phyloP scores from a whole-genome alignment of 92 coral and sea anemone species.

The Epizoanthus scotinus region DNA sequence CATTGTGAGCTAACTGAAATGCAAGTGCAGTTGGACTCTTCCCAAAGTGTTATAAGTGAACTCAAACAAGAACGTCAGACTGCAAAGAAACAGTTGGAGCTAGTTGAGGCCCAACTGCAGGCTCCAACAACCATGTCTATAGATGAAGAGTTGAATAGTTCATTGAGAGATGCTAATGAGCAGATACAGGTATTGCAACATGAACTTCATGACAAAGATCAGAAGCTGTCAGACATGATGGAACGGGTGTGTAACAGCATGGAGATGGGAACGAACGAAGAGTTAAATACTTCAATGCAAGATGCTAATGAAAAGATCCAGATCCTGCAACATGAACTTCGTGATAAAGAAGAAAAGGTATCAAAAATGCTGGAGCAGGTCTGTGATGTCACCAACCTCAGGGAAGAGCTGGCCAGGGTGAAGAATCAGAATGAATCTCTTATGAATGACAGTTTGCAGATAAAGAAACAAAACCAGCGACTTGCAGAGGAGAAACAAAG shows the following conservation, averaged over 20 bases:
- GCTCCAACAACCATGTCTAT: too few species aligned
- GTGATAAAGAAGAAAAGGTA: background rate
- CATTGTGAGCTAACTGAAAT: too few species aligned
- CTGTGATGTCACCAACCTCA: background rate
- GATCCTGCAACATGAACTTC: background rate
- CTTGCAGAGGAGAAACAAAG: conserved; percentile 40
- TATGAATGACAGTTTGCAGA: background rate
- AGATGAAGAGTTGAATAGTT: background rate
- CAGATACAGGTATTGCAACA: conserved; percentile 28
- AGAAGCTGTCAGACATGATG: conserved; percentile 40
- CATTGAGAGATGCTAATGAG: conserved; percentile 27
- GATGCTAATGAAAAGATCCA: conserved; percentile 2
- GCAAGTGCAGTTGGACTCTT: too few species aligned
- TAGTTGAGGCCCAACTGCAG: too few species aligned
- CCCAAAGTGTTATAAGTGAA: too few species aligned
- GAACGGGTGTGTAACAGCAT: conserved; percentile 20
- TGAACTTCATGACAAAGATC: conserved; percentile 2
- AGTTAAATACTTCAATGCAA: conserved; percentile 22
- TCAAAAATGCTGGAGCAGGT: background rate
- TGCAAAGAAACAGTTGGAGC: too few species aligned
- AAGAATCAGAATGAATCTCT: too few species aligned
- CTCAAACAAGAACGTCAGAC: too few species aligned
- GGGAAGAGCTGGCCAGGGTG: too few species aligned
- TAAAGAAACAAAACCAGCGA: conserved; percentile 38
- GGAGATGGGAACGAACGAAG: background rate